Percentiles rank a stretch among this genome's conserved stretches.
Conservation (phyloP, 2,797 vertebrate genomes). For the Spinus olivaceus region DNA sequence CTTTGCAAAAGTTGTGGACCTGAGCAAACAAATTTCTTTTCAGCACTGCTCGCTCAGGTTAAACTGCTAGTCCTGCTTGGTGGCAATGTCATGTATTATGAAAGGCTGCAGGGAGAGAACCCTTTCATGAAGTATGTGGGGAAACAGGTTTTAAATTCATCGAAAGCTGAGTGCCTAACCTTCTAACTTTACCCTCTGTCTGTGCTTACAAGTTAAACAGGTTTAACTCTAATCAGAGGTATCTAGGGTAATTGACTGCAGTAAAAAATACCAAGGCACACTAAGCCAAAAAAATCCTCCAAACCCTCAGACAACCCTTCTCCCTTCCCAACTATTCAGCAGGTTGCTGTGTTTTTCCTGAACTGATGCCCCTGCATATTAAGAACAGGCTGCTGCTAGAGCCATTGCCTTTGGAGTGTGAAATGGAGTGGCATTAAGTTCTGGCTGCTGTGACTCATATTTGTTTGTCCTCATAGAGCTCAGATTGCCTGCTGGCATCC, state of each 20-base stretch:
- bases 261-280: background rate
- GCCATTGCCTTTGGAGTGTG: background rate
- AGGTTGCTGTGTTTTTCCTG: background rate
- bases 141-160: constrained; percentile 30
- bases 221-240: background rate
- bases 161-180: background rate
- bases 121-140: background rate
- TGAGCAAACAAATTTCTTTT: background rate
- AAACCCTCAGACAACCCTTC: background rate
- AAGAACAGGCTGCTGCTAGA: constrained; percentile 1
- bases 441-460: constrained; percentile 47
- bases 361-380: background rate
- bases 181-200: background rate
- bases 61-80: background rate
- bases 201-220: background rate
- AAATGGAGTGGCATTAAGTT: constrained; percentile 16
- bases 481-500: constrained; percentile 69
- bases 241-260: background rate
- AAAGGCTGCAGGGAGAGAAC: background rate
- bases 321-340: background rate
- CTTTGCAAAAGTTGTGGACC: background rate
- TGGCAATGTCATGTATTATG: background rate
- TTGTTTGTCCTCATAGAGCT: constrained; percentile 58
- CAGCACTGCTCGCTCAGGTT: background rate
- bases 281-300: background rate